Base-by-base conservation (phyloP, 2,888 invertebrate species). In the Euzophera pinguis region DNA sequence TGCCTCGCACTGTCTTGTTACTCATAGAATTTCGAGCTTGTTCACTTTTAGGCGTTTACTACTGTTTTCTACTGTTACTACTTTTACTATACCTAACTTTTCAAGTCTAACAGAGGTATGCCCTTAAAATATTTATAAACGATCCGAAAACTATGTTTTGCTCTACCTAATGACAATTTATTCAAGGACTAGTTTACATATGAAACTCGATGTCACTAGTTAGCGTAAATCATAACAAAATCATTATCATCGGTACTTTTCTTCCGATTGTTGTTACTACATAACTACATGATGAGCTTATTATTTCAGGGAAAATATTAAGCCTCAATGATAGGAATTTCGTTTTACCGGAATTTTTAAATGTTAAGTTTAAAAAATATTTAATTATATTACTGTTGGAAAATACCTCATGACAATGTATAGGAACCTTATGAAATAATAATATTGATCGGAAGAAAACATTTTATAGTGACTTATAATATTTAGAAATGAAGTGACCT, bases 401-500 rank as follows among this genome's bases (percentile, higher is more conserved):
- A 73, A 76, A 78, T 86, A 84, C 82, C 83, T 84, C 85, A 76
- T 73, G 63, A 75, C 66, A 72, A 71, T 79, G 73, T 83, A 78
- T 66, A 75, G 4, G 70, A 71, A 63, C 69, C 65, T 73, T 70
- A 68, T 67, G 70, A 69, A 64, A 61, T 61, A 60, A 69, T 70
- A 68, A 73, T 60, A 73, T 75, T 68, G 68, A 69, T 77, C 73
- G 69, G 71, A 70, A 64, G 69, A 75, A 70, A 65, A 70, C 75
- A 73, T 80, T 77, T 78, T 77, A 81, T 84, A 83, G 79, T 75
- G 69, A 78, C 73, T 78, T 75, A 72, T 83, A 84, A 84, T 76
- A 64, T 81, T 81, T 87, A 87, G 85, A 80, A 84, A 81, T 80
- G 82, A 89, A 89, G 88, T 89, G 88, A 83, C 88, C 88, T 88